Conservation (phyloP, 2,113 vertebrate genomes). For the Danionella cerebrum region DNA sequence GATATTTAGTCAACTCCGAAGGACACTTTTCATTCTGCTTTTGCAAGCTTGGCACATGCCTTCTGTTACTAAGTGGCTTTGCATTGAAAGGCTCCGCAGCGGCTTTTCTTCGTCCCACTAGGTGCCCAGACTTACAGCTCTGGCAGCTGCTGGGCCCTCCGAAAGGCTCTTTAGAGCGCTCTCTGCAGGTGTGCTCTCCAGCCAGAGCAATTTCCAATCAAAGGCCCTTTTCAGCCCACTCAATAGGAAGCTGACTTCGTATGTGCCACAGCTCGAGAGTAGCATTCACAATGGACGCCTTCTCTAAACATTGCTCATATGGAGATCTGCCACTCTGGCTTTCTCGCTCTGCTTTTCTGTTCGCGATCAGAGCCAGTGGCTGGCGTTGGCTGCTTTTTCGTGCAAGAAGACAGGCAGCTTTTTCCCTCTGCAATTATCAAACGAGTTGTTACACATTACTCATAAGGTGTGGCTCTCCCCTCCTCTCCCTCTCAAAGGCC, state of each 20-base stretch:
- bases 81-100: slow-evolving; percentile 70
- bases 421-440: slow-evolving; percentile 43
- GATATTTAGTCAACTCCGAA: slow-evolving; percentile 64
- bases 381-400: slow-evolving; percentile 25
- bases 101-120: slow-evolving; percentile 69
- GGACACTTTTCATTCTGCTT: slow-evolving; percentile 69
- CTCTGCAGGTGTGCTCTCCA: slow-evolving; percentile 78
- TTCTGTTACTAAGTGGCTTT: slow-evolving; percentile 80
- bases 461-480: slow-evolving; percentile 58
- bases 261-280: slow-evolving; percentile 58
- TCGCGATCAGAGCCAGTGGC: slow-evolving; percentile 37
- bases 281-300: slow-evolving; percentile 69
- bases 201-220: slow-evolving; percentile 73
- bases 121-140: slow-evolving; percentile 76
- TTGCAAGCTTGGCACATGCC: slow-evolving; percentile 79
- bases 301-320: slow-evolving; percentile 69
- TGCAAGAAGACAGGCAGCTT: slow-evolving; percentile 34
- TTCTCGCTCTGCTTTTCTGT: slow-evolving; percentile 39
- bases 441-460: slow-evolving; percentile 42
- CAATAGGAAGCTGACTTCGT: slow-evolving; percentile 72
- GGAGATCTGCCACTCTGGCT: slow-evolving; percentile 64
- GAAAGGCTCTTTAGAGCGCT: slow-evolving; percentile 67
- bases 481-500: slow-evolving; percentile 44
- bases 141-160: slow-evolving; percentile 75
- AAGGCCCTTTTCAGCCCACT: slow-evolving; percentile 72